Percentiles rank a stretch among this genome's conserved stretches.
These are phyloP conservation scores for Orthosia gracilis DNA, from an alignment of 2,888 invertebrate genomes.

Conservation along the genomic window DNA sequence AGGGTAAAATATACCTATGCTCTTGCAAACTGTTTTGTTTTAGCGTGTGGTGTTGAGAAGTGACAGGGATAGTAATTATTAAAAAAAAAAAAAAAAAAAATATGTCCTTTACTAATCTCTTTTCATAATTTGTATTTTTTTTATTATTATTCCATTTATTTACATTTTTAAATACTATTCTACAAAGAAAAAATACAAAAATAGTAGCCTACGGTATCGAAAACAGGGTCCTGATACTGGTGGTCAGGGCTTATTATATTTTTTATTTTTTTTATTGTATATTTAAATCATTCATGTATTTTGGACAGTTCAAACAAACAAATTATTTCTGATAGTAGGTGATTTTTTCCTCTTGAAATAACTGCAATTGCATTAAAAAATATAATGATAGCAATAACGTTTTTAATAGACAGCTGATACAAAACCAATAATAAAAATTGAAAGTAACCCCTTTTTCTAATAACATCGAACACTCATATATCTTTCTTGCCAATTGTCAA, in stretches of 20 bases:
- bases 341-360: too few species aligned
- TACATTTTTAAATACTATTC: too few species aligned
- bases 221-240: too few species aligned
- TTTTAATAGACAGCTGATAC: slow-evolving; percentile 20
- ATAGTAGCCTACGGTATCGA: too few species aligned
- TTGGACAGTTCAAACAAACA: too few species aligned
- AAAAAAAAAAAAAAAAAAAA: too few species aligned
- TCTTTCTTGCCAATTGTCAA: slow-evolving; percentile 74
- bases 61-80: not conserved
- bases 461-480: slow-evolving; percentile 53
- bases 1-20: slow-evolving; percentile 38
- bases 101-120: too few species aligned
- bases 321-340: not conserved
- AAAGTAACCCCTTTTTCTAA: slow-evolving; percentile 60
- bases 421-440: slow-evolving; percentile 27
- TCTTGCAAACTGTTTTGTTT: slow-evolving; percentile 3
- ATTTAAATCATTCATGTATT: not conserved
- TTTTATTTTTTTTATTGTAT: too few species aligned
- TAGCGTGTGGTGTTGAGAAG: slow-evolving; percentile 2
- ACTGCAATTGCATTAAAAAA: not conserved
- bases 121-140: too few species aligned
- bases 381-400: not conserved
- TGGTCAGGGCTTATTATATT: too few species aligned
- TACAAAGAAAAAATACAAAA: too few species aligned
- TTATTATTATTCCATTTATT: too few species aligned